Evolutionary conservation across 2,113 vertebrate species (phyloP).

Genomic region (Boulengerochromis microlepis): DNA sequence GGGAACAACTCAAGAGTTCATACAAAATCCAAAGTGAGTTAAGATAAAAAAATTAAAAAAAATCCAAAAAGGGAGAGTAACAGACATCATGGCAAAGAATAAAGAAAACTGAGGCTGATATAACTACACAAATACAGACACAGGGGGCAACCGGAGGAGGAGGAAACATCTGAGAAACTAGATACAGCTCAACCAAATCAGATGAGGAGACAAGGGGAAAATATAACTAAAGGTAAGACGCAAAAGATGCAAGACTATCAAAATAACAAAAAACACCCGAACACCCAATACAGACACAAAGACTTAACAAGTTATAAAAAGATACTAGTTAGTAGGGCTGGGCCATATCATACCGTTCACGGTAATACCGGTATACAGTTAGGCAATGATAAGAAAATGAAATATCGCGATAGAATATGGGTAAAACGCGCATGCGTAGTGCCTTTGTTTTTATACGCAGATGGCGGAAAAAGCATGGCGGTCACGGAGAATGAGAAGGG

Average conservation of each 20-base stretch:
- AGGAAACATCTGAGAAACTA: not conserved
- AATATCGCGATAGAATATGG: not conserved
- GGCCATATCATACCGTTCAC: not conserved
- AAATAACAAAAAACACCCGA: not conserved
- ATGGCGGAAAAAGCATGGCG: not conserved
- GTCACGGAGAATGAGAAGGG: not conserved
- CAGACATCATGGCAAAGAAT: not conserved
- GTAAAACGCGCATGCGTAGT: not conserved
- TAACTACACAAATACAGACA: not conserved
- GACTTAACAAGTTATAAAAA: not conserved
- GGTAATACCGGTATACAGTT: not conserved
- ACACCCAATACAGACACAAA: not conserved
- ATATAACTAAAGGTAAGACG: not conserved
- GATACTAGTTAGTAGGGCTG: not conserved
- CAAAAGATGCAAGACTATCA: not conserved
- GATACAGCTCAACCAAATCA: not conserved
- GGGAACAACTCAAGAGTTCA: not conserved
- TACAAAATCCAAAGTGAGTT: not conserved
- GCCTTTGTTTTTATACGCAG: not conserved
- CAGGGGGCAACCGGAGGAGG: not conserved
- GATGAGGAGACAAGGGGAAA: not conserved
- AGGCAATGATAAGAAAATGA: not conserved
- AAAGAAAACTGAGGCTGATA: not conserved
- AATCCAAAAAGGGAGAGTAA: not conserved
- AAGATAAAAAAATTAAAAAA: not conserved